Percentiles rank a stretch among this genome's conserved stretches.
phyloP scores from a whole-genome alignment of 1,140 invertebrate species.

The Capitella teleta region DNA sequence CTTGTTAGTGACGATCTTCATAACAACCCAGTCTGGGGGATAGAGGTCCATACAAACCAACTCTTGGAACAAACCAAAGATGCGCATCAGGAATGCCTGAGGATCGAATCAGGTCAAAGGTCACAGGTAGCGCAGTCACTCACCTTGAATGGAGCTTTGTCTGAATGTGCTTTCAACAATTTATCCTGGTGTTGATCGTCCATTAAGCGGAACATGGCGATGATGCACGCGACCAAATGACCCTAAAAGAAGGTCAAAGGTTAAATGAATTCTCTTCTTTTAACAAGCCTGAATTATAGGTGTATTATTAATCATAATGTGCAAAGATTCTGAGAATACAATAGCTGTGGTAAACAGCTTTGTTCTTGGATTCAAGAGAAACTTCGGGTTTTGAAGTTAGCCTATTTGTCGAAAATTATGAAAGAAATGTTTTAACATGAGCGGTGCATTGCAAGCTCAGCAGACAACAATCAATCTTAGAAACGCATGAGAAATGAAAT shows the following conservation, averaged over 20 bases:
- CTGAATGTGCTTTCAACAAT: conserved; percentile 63
- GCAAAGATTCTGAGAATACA: too few relatives aligned
- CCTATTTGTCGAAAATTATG: too few relatives aligned
- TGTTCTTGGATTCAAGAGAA: too few relatives aligned
- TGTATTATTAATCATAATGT: too few relatives aligned
- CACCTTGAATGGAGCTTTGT: conserved; percentile 47
- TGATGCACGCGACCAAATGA: conserved; percentile 69
- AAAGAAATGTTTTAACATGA: too few relatives aligned
- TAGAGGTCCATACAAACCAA: conserved; percentile 23
- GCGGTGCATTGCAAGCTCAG: too few relatives aligned
- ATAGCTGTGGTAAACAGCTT: too few relatives aligned
- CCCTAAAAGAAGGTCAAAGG: conserved; percentile 50
- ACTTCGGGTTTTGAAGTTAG: too few relatives aligned
- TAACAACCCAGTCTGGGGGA: conserved; percentile 29
- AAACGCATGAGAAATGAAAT: too few relatives aligned
- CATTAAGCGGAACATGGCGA: conserved; percentile 72
- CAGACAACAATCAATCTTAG: too few relatives aligned
- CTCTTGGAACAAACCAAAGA: conserved; percentile 25
- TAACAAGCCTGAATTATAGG: too few relatives aligned
- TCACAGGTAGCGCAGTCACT: not conserved
- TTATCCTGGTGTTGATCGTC: conserved; percentile 75
- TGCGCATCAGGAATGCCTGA: conserved; percentile 23
- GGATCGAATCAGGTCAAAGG: conserved; percentile 6
- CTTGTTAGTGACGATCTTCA: conserved; percentile 34
- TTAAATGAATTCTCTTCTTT: too few relatives aligned